Conservation (phyloP, 2,888 invertebrate genomes). For the Mongoloraphidia duomilia region DNA sequence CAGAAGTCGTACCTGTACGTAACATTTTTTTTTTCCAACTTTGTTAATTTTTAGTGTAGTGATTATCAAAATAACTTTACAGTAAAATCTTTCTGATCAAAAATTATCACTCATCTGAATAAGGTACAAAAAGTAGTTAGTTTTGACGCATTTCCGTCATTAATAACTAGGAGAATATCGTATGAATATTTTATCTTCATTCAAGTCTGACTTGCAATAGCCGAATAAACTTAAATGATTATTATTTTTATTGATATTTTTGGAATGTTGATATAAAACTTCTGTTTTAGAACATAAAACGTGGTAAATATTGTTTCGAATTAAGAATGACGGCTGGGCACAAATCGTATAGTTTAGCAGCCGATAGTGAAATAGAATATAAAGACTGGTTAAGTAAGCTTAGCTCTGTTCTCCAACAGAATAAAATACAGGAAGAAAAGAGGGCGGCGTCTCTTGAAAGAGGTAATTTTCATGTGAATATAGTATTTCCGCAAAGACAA, state of each 20-base stretch:
- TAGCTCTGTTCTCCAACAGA: conserved; percentile 69
- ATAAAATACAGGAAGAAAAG: conserved; percentile 67
- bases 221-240: no score
- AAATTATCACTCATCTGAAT: background rate
- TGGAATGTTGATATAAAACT: conserved; percentile 1
- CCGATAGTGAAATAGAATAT: conserved; percentile 71
- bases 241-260: no score
- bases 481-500: no score
- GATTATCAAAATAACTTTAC: background rate
- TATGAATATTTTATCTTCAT: background rate
- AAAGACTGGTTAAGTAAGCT: conserved; percentile 75
- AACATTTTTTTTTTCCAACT: conserved; percentile 1
- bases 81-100: background rate
- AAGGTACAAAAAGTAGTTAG: no score
- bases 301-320: conserved; percentile 78
- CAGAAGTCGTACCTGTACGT: conserved; percentile 68
- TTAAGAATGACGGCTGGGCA: conserved; percentile 73
- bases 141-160: no score
- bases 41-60: background rate
- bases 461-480: conserved; percentile 20
- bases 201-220: no score
- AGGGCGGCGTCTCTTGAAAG: conserved; percentile 51
- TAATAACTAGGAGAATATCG: background rate
- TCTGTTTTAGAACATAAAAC: conserved; percentile 55
- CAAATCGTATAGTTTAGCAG: conserved; percentile 73